Conservation (phyloP, 1,140 invertebrate species). For the Drosophila seguyi region DNA sequence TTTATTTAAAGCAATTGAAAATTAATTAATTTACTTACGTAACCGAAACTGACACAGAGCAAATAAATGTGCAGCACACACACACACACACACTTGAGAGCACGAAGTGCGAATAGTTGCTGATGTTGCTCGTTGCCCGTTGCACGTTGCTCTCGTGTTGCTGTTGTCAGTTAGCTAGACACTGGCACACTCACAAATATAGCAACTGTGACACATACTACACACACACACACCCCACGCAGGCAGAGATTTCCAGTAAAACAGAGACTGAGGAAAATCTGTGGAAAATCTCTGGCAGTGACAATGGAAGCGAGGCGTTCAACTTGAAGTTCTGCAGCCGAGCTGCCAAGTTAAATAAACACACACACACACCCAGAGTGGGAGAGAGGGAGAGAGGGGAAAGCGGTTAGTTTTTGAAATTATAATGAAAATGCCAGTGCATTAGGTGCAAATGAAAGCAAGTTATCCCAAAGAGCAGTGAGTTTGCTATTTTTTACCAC, state of each 20-base stretch:
- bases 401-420: constrained; percentile 53
- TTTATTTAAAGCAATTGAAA: constrained; percentile 83
- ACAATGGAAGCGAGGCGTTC: constrained; percentile 73
- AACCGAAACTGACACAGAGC: constrained; percentile 80
- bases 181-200: constrained; percentile 23
- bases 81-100: constrained; percentile 3
- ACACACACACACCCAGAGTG: constrained; percentile 8
- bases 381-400: too few species aligned
- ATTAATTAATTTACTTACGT: constrained; percentile 84
- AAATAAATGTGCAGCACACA: constrained; percentile 68
- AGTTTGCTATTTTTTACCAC: constrained; percentile 1
- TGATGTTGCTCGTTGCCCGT: constrained; percentile 17
- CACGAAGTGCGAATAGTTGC: constrained; percentile 21
- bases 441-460: constrained; percentile 69
- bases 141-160: constrained; percentile 11
- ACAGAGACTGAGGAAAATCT: constrained; percentile 11
- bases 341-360: constrained; percentile 48
- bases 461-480: constrained; percentile 50
- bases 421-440: constrained; percentile 65
- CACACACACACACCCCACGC: not conserved
- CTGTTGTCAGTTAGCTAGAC: constrained; percentile 55
- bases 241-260: not conserved
- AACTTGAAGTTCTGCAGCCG: constrained; percentile 67
- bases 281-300: constrained; percentile 58
- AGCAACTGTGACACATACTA: constrained; percentile 14